Evolutionary conservation across 92 coral and sea anemone genomes (phyloP).

Genomic region (Phenganax marumi): DNA sequence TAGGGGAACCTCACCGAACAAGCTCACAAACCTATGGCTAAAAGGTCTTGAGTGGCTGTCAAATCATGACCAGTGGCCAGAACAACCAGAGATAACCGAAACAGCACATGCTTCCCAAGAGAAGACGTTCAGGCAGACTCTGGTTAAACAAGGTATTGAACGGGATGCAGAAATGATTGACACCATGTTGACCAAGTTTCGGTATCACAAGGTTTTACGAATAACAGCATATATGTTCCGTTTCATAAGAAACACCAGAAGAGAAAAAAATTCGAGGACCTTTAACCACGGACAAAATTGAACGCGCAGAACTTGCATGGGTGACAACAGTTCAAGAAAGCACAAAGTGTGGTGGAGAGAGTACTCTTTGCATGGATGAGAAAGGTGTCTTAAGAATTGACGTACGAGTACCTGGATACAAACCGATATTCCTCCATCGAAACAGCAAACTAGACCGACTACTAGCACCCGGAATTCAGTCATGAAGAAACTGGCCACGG

Average conservation of each 20-base stretch:
- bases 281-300: slow-evolving; percentile 42
- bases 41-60: slow-evolving; percentile 55
- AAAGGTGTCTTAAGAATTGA: slow-evolving; percentile 52
- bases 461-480: slow-evolving; percentile 38
- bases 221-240: slow-evolving; percentile 54
- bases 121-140: slow-evolving; percentile 36
- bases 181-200: slow-evolving; percentile 33
- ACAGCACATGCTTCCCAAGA: slow-evolving; percentile 30
- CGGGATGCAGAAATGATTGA: slow-evolving; percentile 34
- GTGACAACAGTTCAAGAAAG: slow-evolving; percentile 37
- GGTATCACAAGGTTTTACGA: slow-evolving; percentile 46
- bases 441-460: slow-evolving; percentile 21
- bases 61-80: no score
- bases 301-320: slow-evolving; percentile 45
- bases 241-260: slow-evolving; percentile 46
- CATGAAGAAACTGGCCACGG: slow-evolving; percentile 55
- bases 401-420: slow-evolving; percentile 54
- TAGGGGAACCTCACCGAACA: slow-evolving; percentile 50
- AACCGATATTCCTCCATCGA: slow-evolving; percentile 50
- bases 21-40: slow-evolving; percentile 48
- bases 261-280: slow-evolving; percentile 18
- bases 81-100: no score
- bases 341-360: no score
- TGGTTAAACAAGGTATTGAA: slow-evolving; percentile 12
- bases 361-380: no score